Conservation (phyloP, 2,888 invertebrate genomes). For the Zaprionus lineosus region DNA sequence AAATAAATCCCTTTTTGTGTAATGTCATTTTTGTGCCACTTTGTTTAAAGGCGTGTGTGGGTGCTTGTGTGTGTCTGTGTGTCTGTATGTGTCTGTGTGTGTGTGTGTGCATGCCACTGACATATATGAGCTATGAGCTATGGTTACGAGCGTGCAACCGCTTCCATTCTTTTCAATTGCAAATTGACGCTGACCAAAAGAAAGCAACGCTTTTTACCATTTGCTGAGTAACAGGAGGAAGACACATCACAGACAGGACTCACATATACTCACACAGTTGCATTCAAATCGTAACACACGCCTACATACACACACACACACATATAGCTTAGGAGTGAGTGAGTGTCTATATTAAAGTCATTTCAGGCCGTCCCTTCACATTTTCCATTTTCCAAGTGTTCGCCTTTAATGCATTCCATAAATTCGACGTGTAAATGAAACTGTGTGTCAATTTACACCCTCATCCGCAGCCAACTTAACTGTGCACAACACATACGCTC, state of each 20-base stretch:
- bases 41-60: slow-evolving; percentile 34
- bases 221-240: background rate
- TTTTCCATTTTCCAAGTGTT: too few relatives aligned
- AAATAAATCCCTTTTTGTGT: slow-evolving; percentile 71
- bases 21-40: slow-evolving; percentile 63
- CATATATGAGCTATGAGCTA: slow-evolving; percentile 35
- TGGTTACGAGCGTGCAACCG: slow-evolving; percentile 18
- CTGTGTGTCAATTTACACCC: too few relatives aligned
- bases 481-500: too few relatives aligned
- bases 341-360: too few relatives aligned
- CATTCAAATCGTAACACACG: too few relatives aligned
- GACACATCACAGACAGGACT: background rate
- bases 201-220: slow-evolving; percentile 32
- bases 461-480: too few relatives aligned
- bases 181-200: slow-evolving; percentile 46
- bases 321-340: too few relatives aligned
- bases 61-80: background rate
- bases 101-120: background rate
- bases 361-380: too few relatives aligned
- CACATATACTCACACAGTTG: too few relatives aligned
- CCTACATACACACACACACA: background rate
- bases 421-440: too few relatives aligned
- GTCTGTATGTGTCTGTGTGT: background rate
- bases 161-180: slow-evolving; percentile 49
- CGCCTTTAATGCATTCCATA: too few relatives aligned